These are phyloP conservation scores for Caradrina clavipalpis DNA, from an alignment of 2,888 invertebrate species.

Conservation along the genomic window DNA sequence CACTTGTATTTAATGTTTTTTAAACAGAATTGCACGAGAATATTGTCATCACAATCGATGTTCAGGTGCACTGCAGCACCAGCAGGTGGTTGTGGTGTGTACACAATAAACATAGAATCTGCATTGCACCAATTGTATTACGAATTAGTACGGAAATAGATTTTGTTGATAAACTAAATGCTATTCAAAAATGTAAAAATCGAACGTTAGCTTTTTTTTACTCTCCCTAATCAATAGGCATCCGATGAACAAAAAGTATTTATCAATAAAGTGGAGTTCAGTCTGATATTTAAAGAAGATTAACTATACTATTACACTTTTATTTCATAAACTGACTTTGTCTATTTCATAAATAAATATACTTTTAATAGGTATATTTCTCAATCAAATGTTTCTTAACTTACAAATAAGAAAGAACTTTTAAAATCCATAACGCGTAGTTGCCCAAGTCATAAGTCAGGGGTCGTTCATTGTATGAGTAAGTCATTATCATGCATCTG, in stretches of 20 bases:
- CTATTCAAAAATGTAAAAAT: too few relatives aligned
- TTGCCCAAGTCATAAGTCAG: constrained; percentile 44
- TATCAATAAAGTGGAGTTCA: constrained; percentile 12
- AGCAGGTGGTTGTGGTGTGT: too few relatives aligned
- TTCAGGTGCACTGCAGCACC: constrained; percentile 4
- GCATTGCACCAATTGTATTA: constrained; percentile 25
- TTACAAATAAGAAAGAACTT: constrained; percentile 9
- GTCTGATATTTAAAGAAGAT: too few relatives aligned
- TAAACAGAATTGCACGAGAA: constrained; percentile 9
- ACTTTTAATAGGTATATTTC: constrained; percentile 15
- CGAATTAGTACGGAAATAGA: not conserved
- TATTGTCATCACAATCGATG: not conserved
- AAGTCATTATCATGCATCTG: constrained; percentile 43
- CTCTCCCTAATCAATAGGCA: too few relatives aligned
- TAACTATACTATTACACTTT: too few relatives aligned
- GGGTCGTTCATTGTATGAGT: constrained; percentile 52
- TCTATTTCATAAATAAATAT: constrained; percentile 11
- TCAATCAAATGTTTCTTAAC: constrained; percentile 3
- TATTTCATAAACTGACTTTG: too few relatives aligned
- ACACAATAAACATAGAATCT: not conserved
- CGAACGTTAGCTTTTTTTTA: too few relatives aligned
- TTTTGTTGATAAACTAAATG: too few relatives aligned
- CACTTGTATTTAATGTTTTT: not conserved
- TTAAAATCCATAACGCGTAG: not conserved
- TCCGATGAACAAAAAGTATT: too few relatives aligned